Conservation (phyloP, 2,113 vertebrate species). For the Romanogobio albipinnatus region DNA sequence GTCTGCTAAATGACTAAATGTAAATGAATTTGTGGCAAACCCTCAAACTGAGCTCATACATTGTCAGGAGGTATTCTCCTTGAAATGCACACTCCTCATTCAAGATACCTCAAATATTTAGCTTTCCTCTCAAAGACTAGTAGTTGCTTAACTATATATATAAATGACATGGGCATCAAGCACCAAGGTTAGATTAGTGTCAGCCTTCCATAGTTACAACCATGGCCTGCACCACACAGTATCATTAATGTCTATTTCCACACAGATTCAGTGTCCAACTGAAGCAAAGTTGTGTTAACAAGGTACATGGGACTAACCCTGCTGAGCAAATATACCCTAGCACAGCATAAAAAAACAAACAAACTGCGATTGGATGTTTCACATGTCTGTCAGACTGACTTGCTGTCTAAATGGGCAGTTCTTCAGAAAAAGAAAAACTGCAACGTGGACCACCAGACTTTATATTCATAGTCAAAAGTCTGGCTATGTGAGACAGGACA, state of each 20-base stretch:
- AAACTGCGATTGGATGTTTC: neutral
- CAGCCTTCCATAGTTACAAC: neutral
- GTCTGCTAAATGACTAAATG: too few species aligned
- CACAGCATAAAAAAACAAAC: neutral
- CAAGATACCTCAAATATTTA: constrained; percentile 19
- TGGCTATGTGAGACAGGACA: neutral
- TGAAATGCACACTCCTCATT: constrained; percentile 41
- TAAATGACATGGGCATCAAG: neutral
- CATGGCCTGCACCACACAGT: neutral
- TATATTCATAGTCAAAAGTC: neutral
- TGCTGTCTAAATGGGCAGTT: neutral
- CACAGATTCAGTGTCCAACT: neutral
- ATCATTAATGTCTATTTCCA: neutral
- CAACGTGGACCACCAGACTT: neutral
- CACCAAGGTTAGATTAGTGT: neutral
- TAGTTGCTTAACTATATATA: neutral
- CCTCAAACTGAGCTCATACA: constrained; percentile 25
- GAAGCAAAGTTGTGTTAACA: neutral
- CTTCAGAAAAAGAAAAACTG: neutral
- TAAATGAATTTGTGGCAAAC: constrained; percentile 60
- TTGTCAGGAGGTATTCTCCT: constrained; percentile 16
- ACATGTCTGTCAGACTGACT: neutral
- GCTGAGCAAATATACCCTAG: neutral
- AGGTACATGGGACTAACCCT: neutral
- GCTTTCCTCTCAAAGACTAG: neutral